phyloP scores from a whole-genome alignment of 2,797 vertebrate genomes.

The Molossus molossus region DNA sequence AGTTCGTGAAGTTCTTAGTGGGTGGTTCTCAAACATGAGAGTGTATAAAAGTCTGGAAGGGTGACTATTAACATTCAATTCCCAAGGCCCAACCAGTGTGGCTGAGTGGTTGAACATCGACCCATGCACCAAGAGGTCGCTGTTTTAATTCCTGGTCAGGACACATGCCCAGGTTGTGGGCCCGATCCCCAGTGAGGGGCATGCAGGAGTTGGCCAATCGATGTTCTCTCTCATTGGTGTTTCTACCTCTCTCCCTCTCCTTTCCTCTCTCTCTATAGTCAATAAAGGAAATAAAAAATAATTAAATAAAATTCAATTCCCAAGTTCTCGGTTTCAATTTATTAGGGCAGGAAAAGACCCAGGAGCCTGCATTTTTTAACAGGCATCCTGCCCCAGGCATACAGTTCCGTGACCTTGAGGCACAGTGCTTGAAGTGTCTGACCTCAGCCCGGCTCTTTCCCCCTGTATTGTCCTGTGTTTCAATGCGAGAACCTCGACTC shows the following conservation, averaged over 20 bases:
- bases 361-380: background rate
- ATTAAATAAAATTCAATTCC: background rate
- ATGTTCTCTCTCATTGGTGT: too few relatives aligned
- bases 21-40: background rate
- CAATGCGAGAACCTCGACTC: background rate
- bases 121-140: too few relatives aligned
- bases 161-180: too few relatives aligned
- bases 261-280: too few relatives aligned
- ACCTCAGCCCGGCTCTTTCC: background rate
- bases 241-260: too few relatives aligned
- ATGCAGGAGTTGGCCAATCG: too few relatives aligned
- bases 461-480: background rate
- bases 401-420: background rate
- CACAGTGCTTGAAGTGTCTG: background rate
- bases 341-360: background rate
- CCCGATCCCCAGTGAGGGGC: too few relatives aligned
- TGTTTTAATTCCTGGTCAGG: too few relatives aligned
- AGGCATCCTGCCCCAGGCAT: background rate
- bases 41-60: background rate
- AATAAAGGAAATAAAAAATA: too few relatives aligned
- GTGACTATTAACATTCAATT: constrained; percentile 14
- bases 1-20: background rate
- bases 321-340: background rate
- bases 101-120: too few relatives aligned
- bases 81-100: background rate